Percentiles rank a stretch among this genome's conserved stretches.
phyloP scores from a whole-genome alignment of 2,797 vertebrate genomes.

The Calcarius lapponicus region DNA sequence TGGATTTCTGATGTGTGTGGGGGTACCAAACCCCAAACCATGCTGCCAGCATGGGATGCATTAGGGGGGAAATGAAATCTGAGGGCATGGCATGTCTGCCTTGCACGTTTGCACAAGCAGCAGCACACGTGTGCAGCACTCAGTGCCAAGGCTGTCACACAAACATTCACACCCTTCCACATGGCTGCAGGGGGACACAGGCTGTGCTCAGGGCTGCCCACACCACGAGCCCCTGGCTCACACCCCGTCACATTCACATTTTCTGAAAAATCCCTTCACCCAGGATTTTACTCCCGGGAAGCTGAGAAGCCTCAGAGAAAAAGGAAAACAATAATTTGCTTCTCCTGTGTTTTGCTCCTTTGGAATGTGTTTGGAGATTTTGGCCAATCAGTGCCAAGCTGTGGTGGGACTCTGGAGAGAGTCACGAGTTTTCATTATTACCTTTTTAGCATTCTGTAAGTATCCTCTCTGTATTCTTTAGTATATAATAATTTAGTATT shows the following conservation, averaged over 20 bases:
- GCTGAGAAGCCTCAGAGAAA: not conserved
- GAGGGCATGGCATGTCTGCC: not conserved
- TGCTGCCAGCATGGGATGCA: slow-evolving; percentile 26
- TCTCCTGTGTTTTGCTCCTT: not conserved
- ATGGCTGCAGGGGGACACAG: accelerated
- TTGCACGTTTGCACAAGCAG: not conserved
- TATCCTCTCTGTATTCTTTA: too few relatives aligned
- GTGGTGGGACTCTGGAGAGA: not conserved
- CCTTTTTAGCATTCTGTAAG: not conserved
- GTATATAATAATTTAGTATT: not conserved
- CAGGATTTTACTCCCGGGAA: not conserved
- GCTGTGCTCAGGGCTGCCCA: not conserved
- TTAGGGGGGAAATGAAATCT: not conserved
- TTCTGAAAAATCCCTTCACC: not conserved
- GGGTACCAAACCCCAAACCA: not conserved
- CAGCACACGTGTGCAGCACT: not conserved
- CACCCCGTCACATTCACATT: not conserved
- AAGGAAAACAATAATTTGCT: not conserved
- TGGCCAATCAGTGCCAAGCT: not conserved
- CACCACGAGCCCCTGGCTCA: accelerated
- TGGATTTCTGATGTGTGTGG: not conserved
- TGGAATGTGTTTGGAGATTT: not conserved
- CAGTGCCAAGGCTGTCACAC: not conserved
- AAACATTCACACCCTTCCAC: not conserved
- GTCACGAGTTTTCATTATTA: not conserved